Evolutionary conservation across 2,888 invertebrate species (phyloP).

Genomic region (Uropetala carovei): DNA sequence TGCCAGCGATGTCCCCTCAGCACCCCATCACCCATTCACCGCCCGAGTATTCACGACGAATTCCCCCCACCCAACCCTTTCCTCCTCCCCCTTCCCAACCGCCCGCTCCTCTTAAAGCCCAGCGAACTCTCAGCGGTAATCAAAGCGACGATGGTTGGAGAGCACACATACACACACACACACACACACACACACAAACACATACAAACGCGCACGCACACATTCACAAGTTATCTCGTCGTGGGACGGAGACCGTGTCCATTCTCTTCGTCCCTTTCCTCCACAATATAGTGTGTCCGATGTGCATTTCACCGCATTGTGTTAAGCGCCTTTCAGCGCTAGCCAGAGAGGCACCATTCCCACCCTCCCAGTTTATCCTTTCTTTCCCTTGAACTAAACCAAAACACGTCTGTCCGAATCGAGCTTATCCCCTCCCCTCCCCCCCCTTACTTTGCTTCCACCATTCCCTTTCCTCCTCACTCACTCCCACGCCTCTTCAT

Average conservation of each 20-base stretch:
- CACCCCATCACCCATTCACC: neutral
- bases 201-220: conserved; percentile 19
- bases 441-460: neutral
- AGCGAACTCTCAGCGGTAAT: conserved; percentile 1
- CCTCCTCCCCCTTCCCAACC: neutral
- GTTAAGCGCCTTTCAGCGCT: too few species aligned
- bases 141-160: neutral
- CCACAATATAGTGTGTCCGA: neutral
- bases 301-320: too few species aligned
- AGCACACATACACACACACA: neutral
- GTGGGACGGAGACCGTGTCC: neutral
- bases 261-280: neutral
- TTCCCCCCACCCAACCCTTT: neutral
- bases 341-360: too few species aligned
- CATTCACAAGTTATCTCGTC: neutral
- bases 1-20: neutral
- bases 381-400: neutral
- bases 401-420: neutral
- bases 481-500: neutral
- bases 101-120: neutral
- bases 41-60: too few species aligned
- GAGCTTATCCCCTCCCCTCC: neutral
- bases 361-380: too few species aligned
- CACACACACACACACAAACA: neutral
- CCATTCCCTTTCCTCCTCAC: neutral